Conservation (phyloP, 2,113 vertebrate genomes). For the Cottus gobio region DNA sequence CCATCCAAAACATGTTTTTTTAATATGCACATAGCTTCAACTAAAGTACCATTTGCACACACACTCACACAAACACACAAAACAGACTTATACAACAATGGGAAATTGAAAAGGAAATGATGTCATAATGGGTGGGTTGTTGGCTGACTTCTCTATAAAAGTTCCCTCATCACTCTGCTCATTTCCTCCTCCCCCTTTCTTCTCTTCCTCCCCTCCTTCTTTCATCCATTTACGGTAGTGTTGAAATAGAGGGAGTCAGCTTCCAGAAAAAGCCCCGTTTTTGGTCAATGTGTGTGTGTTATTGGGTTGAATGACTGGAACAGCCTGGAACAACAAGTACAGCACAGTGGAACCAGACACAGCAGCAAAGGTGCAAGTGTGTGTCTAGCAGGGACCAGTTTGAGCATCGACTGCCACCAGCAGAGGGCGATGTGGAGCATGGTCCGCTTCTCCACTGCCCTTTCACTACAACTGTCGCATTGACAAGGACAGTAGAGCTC, state of each 20-base stretch:
- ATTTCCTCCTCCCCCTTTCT: conserved; percentile 67
- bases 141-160: conserved; percentile 64
- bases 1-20: background rate
- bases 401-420: conserved; percentile 45
- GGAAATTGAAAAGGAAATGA: conserved; percentile 59
- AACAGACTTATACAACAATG: conserved; percentile 63
- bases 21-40: background rate
- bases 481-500: conserved; percentile 59
- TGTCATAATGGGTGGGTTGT: conserved; percentile 71
- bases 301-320: conserved; percentile 53
- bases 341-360: conserved; percentile 36
- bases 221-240: conserved; percentile 73
- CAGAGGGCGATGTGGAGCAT: conserved; percentile 69
- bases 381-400: conserved; percentile 15
- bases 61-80: conserved; percentile 2
- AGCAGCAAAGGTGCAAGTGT: conserved; percentile 24
- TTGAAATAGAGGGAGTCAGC: conserved; percentile 73
- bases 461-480: conserved; percentile 62
- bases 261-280: conserved; percentile 73
- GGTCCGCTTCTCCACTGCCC: conserved; percentile 33
- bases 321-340: conserved; percentile 45
- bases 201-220: conserved; percentile 59
- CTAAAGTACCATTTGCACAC: background rate
- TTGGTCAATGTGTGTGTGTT: conserved; percentile 24
- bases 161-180: conserved; percentile 63